Base-by-base conservation (phyloP, 1,140 invertebrate genomes). In the Drosophila rufa region DNA sequence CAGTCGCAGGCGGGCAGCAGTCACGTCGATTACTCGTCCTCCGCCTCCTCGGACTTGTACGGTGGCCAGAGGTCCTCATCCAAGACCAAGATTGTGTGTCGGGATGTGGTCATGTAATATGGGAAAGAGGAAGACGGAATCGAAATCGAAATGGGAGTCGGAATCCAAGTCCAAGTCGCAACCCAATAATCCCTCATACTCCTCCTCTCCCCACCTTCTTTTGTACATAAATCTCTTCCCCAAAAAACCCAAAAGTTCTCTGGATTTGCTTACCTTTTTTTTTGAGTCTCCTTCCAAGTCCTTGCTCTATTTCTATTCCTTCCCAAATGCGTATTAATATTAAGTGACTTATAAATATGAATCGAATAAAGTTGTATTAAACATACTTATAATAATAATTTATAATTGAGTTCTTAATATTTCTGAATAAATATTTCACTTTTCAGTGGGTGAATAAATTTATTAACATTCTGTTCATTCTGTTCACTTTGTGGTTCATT, bases 1-100 rank as follows among this genome's bases (percentile, higher is more conserved):
- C 91, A 89, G 53, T 91, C 87, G 9, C 90, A 90, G 58, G 65
- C 80, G 22, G 85, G 89, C 50, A 92, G 92, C 55, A 92, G 92
- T 57, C 89, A 92, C 58, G 59, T 92, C 1, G 92, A 92, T 47
- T 92, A 92, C 61, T 92, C 86, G 11, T 92, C 91, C 1, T 92
- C 91, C 2, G 73, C 80, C 8, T 89, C 84, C 9, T 92, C 90
- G 66, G 74, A 64, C 22, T 43, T 64, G 38, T 60, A 45, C 70
- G 82, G 40, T 19, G 61, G 60, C 3, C 81, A 82, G 38, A 76
- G 79, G 14, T 56, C 86, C n/a, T 86, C 85, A 0, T 89, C 83
- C 53, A 92, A 92, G 46, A 82, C 91, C 22, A 92, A 92, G 76
- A 87, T 87, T 33, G 84, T 91, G 22, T 91, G 82, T 45, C 77